Percentiles rank a stretch among this genome's conserved stretches.
Conservation (phyloP, 1,140 invertebrate genomes). For the Solenopsis invicta region DNA sequence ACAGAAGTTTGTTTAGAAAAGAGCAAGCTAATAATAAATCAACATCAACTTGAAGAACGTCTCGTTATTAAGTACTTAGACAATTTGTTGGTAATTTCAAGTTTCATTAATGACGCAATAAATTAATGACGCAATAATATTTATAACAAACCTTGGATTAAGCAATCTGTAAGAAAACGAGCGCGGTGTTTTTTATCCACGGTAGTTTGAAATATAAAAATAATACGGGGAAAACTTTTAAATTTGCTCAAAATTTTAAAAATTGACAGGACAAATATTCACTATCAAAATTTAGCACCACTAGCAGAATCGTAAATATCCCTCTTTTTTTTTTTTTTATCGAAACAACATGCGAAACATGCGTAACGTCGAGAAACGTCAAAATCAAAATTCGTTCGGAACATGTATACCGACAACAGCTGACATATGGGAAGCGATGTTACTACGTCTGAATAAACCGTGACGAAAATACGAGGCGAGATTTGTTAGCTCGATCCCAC, state of each 20-base stretch:
- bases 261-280: not conserved
- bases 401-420: constrained; percentile 32
- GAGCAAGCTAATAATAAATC: not conserved
- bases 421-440: constrained; percentile 40
- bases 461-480: constrained; percentile 38
- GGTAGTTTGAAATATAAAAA: not conserved
- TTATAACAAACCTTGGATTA: not conserved
- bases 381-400: constrained; percentile 43
- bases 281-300: not conserved
- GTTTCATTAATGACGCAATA: not conserved
- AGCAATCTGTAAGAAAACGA: not conserved
- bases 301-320: constrained; percentile 14
- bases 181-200: not conserved
- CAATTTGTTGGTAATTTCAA: not conserved
- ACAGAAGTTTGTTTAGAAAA: not conserved
- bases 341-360: constrained; percentile 1
- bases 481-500: constrained; percentile 21
- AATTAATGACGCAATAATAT: not conserved
- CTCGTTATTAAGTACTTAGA: not conserved
- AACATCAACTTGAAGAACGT: not conserved
- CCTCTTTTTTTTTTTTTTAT: not conserved
- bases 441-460: constrained; percentile 35
- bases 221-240: not conserved
- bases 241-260: not conserved
- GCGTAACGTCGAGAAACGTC: constrained; percentile 15